Evolutionary conservation across 2,888 invertebrate species (phyloP), one percentile per base, ranked within the genome.

Genomic region (Branchipolynoe longqiensis): DNA sequence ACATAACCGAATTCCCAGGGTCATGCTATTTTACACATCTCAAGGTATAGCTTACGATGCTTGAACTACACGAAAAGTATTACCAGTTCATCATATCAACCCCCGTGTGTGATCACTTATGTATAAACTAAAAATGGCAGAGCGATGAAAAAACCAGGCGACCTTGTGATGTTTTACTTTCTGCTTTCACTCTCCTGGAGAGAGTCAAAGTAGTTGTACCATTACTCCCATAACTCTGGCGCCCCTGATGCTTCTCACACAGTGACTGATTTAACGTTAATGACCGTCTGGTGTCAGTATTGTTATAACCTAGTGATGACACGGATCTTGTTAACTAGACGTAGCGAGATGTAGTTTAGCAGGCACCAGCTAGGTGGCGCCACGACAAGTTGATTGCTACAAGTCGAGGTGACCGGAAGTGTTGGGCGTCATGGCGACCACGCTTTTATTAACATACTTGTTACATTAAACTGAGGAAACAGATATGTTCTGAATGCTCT

Each of bases 11-110:
- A n/a, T n/a, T n/a, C n/a, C n/a, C n/a, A n/a, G n/a, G n/a, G n/a
- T n/a, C n/a, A n/a, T n/a, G n/a, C n/a, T n/a, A n/a, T n/a, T n/a
- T n/a, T n/a, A n/a, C n/a, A n/a, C 18, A 48, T 48, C 18, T 48
- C 8, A 6, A 36, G 38, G 6, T 36, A 69, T 31, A 22, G 69
- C 38, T 33, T 33, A 69, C 36, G 38, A 4, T 69, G 69, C 69
- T 69, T 69, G 69, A 69, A 33, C 33, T 14, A 69, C 38, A 69
- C 18, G 36, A 25, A n/a, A 69, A 69, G 69, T 69, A 69, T 69
- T 69, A 69, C 33, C 69, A 69, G 69, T 69, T 69, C 69, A n/a
- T n/a, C n/a, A 69, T 69, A 69, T 69, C 69, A 69, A 28, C 12
- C 62, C 62, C 62, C 25, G 62, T 31, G 38, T 33, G 69, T 69